phyloP scores from a whole-genome alignment of 2,113 vertebrate species.

The Eulemur macaco region DNA sequence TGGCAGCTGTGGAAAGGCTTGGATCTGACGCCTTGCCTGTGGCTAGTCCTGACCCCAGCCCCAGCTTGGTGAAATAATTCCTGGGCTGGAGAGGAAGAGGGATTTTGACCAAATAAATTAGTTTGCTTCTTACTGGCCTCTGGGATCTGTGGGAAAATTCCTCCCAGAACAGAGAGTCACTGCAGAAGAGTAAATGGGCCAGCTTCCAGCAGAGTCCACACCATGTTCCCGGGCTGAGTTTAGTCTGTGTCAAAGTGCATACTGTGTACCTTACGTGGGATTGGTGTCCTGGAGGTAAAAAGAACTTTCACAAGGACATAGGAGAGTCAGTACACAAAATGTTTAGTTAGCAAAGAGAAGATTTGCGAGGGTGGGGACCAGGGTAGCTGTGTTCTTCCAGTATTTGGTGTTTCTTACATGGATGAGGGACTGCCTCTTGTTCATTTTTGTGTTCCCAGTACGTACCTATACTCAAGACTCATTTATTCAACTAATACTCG shows the following conservation, averaged over 20 bases:
- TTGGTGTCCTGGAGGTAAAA: background rate
- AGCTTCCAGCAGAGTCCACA: accelerated
- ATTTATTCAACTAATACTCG: background rate
- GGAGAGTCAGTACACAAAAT: background rate
- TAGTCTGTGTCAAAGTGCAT: background rate
- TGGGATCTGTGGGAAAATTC: background rate
- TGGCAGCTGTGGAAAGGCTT: background rate
- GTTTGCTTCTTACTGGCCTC: background rate
- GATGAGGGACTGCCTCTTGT: background rate
- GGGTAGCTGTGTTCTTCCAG: background rate
- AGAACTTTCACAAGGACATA: background rate
- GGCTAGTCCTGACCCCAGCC: background rate
- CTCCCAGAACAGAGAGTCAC: background rate
- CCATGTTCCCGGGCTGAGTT: background rate
- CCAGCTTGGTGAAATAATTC: background rate
- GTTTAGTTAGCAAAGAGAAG: background rate
- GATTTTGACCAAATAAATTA: background rate
- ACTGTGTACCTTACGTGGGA: background rate
- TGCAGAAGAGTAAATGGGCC: background rate
- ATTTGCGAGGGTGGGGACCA: accelerated
- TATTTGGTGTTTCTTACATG: background rate
- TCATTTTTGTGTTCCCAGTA: background rate
- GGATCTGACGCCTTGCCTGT: background rate
- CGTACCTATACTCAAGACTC: background rate
- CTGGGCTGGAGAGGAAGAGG: background rate